Evolutionary conservation across 2,797 vertebrate genomes (phyloP).

Genomic region (Cacajao melanocephalus): DNA sequence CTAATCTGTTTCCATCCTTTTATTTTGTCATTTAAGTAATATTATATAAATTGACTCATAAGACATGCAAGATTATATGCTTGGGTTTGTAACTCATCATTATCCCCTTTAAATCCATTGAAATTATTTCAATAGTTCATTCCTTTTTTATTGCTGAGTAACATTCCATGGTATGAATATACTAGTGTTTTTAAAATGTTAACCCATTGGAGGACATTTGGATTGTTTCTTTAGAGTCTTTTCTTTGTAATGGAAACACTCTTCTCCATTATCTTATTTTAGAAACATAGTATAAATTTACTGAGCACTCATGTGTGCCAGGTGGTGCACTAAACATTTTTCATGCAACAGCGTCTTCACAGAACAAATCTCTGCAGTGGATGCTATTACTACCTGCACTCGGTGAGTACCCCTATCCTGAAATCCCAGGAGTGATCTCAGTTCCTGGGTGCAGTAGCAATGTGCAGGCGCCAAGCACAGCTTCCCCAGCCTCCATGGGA

Average conservation of each 20-base stretch:
- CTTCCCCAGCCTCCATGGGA: background rate
- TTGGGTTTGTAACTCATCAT: background rate
- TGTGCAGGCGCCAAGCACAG: background rate
- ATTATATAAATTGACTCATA: background rate
- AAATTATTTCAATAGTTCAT: background rate
- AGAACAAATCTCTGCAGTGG: background rate
- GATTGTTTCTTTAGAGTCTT: background rate
- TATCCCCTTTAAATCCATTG: background rate
- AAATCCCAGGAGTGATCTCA: background rate
- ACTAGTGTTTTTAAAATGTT: background rate
- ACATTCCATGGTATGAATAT: background rate
- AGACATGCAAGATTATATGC: background rate
- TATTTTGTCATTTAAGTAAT: conserved; percentile 6
- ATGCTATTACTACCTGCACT: background rate
- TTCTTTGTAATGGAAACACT: background rate
- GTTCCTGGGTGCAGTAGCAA: background rate
- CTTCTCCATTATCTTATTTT: background rate
- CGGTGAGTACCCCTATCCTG: background rate
- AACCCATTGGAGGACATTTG: background rate
- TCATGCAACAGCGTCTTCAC: background rate
- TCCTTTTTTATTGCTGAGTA: background rate
- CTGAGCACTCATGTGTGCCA: background rate
- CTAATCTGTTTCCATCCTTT: background rate
- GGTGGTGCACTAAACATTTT: background rate
- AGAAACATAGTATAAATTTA: background rate